These are phyloP conservation scores for Pseudomyrmex flavicornis DNA, from an alignment of 1,140 invertebrate species.

Conservation along the genomic window DNA sequence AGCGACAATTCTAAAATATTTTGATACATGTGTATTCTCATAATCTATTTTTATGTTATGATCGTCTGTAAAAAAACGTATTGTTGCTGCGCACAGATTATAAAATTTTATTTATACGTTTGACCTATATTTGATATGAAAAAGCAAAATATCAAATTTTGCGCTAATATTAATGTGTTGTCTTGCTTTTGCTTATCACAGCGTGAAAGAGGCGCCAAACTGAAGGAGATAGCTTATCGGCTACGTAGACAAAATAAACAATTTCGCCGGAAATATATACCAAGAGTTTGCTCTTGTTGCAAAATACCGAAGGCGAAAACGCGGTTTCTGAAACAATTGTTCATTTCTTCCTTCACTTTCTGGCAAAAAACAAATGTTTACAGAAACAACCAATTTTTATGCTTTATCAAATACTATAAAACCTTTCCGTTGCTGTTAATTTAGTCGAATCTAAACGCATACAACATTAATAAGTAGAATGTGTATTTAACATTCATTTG, in stretches of 20 bases:
- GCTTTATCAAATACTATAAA: slow-evolving; percentile 48
- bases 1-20: too few species aligned
- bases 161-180: slow-evolving; percentile 12
- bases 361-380: slow-evolving; percentile 38
- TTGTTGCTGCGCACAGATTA: background rate
- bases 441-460: background rate
- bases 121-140: slow-evolving; percentile 66
- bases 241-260: slow-evolving; percentile 29
- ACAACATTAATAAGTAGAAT: slow-evolving; percentile 12
- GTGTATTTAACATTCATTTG: background rate
- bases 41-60: slow-evolving; percentile 1
- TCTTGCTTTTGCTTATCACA: slow-evolving; percentile 27
- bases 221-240: slow-evolving; percentile 57
- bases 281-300: slow-evolving; percentile 14
- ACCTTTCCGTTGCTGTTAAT: slow-evolving; percentile 16
- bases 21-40: background rate
- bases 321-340: slow-evolving; percentile 12
- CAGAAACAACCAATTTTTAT: slow-evolving; percentile 1
- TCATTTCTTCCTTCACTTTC: slow-evolving; percentile 13
- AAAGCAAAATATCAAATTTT: slow-evolving; percentile 41
- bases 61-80: background rate
- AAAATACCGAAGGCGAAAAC: slow-evolving; percentile 30
- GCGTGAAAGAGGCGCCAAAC: slow-evolving; percentile 1
- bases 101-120: slow-evolving; percentile 19
- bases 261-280: slow-evolving; percentile 58